Evolutionary conservation across 2,113 vertebrate species (phyloP), one percentile per base, ranked within the genome.

Genomic region (Rhipidura dahli): DNA sequence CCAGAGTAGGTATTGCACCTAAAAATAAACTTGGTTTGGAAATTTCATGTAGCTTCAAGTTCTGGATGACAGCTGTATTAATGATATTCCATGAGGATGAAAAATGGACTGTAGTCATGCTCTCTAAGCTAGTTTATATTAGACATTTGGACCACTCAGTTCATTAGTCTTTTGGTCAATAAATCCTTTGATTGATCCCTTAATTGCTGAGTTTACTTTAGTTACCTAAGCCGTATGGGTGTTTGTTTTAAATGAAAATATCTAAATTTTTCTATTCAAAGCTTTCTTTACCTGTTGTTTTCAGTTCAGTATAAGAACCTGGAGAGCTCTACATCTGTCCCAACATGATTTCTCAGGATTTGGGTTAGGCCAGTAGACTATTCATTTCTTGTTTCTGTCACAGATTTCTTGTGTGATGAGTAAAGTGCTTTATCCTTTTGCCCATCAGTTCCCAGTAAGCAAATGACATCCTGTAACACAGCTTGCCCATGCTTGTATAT

Each of bases 401-500:
- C 19, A 39, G 18, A 11, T 37, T 66, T 22, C 26, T 45, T 42
- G 13, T 45, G 45, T 66, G 60, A 23, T 39, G 50, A 31, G 13
- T 35, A 0, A 70, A 63, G 30, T 40, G 17, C 35, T 82, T 50
- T 50, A 27, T 71, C 18, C 47, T 83, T 35, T 35, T 64, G 49
- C 26, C 14, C 5, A 3, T 54, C 0, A 3, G 5, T 71, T 87
- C 60, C 31, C 51, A 49, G 13, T 31, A 35, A 57, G 56, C 15
- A 56, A 64, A 40, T 39, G 10, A 8, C 8, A 3, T 14, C 44
- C n/a, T 11, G 1, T 31, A 22, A 6, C 13, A 16, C 0, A 5
- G 7, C 33, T 53, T 76, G 31, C 23, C n/a, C 0, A 0, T 22
- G 44, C 35, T n/a, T 13, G 3, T 49, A 0, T 23, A 3, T 18